phyloP scores from a whole-genome alignment of 2,797 vertebrate genomes.

The Emydoidea blandingii region DNA sequence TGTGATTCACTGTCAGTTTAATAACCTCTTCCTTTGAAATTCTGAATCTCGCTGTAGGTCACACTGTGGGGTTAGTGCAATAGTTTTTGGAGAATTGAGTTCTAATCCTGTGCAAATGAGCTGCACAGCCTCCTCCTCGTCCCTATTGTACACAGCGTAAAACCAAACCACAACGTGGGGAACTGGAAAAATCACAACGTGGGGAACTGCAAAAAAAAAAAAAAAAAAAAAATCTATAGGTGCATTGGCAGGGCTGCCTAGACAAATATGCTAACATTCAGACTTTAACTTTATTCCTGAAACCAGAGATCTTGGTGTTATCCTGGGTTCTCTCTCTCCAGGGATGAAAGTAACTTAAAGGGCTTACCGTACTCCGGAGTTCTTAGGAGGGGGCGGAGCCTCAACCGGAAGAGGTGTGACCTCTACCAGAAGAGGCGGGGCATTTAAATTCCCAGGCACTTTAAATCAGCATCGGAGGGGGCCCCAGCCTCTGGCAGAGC shows the following conservation, averaged over 20 bases:
- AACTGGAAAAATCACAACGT: slow-evolving; percentile 22
- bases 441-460: too few relatives aligned
- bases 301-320: slow-evolving; percentile 42
- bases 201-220: background rate
- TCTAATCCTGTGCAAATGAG: slow-evolving; percentile 15
- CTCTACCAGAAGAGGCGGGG: too few relatives aligned
- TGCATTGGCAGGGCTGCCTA: background rate
- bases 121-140: background rate
- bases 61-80: slow-evolving; percentile 21
- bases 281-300: slow-evolving; percentile 56
- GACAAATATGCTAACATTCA: slow-evolving; percentile 59
- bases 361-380: too few relatives aligned
- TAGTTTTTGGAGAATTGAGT: slow-evolving; percentile 15
- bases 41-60: background rate
- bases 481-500: too few relatives aligned
- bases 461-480: too few relatives aligned
- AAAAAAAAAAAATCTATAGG: background rate
- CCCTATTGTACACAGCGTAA: background rate
- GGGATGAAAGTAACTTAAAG: too few relatives aligned
- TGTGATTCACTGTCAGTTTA: slow-evolving; percentile 14
- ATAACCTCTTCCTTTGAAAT: background rate
- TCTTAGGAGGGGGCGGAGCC: too few relatives aligned
- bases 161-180: slow-evolving; percentile 16
- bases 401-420: too few relatives aligned
- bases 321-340: background rate